Conservation (phyloP, 2,797 vertebrate genomes). For the Syngnathus acus region DNA sequence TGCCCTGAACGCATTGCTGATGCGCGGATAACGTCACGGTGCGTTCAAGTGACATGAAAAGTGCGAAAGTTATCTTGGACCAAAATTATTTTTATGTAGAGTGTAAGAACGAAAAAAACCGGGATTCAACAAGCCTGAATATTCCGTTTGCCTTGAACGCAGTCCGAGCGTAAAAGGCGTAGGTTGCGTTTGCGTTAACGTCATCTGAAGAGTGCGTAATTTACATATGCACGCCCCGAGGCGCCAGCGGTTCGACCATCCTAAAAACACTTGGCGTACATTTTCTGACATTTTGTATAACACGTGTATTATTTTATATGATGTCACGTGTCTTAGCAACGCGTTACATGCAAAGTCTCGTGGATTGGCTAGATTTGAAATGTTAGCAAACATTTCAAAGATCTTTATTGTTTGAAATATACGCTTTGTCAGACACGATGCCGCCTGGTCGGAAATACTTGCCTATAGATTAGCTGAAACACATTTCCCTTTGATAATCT, state of each 20-base stretch:
- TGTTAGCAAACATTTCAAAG: background rate
- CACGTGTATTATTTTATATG: background rate
- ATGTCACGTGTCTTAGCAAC: background rate
- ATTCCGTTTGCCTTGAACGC: background rate
- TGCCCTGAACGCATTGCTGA: background rate
- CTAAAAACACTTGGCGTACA: background rate
- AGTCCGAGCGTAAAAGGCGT: background rate
- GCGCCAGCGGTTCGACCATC: background rate
- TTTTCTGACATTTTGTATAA: background rate
- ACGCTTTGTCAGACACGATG: background rate
- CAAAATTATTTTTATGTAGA: too few species aligned
- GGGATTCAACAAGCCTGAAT: too few species aligned
- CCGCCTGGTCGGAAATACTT: background rate
- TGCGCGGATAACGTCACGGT: background rate
- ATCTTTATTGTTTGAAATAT: background rate
- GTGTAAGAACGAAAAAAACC: too few species aligned
- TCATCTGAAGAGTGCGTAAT: background rate
- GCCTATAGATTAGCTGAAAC: background rate
- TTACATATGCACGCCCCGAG: background rate
- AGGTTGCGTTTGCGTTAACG: background rate
- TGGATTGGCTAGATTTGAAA: background rate
- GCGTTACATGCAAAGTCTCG: background rate
- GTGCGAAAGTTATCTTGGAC: background rate
- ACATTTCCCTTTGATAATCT: background rate
- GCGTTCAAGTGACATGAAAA: too few species aligned